Evolutionary conservation across 2,888 invertebrate genomes (phyloP), one percentile per base, ranked within the genome.

Genomic region (Polymixis lichenea): DNA sequence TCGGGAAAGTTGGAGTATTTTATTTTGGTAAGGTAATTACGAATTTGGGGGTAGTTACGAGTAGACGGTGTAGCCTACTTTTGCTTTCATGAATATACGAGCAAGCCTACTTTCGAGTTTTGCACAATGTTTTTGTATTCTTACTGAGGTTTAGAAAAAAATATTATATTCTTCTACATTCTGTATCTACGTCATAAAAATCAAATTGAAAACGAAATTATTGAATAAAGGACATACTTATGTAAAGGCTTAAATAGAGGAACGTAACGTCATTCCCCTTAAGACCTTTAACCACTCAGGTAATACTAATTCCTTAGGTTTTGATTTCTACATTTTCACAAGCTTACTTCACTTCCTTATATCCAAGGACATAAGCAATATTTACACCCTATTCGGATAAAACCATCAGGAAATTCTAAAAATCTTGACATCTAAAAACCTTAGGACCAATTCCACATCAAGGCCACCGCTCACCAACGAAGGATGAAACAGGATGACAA

Each of bases 11-110:
- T 67, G 17, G 67, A 71, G 68, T 65, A 53, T 85, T 87, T 86
- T 70, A 75, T 86, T 74, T 72, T 80, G 61, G 61, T 75, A n/a
- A 61, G 60, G 64, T 65, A 64, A 84, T 85, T 86, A 80, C 64
- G 49, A 78, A 67, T 75, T 82, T 70, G 13, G 15, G 17, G n/a
- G 60, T 32, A 61, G 55, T 66, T 43, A 58, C 19, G 51, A 28
- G 22, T 53, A 58, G 25, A n/a, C 60, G 51, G 22, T 70, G 56
- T 67, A 32, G 25, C 72, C 43, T 74, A 25, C 56, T 65, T 64
- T 67, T 46, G 43, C 38, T 43, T 49, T 43, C 49, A 53, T 55
- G 46, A 53, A 28, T n/a, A 56, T 55, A 61, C 28, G 46, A 17
- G 43, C 7, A 7, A 60, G 32, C 5, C 17, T 74, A 53, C 9